Base-by-base conservation (phyloP, 2,888 invertebrate species). In the Biston stratarius region DNA sequence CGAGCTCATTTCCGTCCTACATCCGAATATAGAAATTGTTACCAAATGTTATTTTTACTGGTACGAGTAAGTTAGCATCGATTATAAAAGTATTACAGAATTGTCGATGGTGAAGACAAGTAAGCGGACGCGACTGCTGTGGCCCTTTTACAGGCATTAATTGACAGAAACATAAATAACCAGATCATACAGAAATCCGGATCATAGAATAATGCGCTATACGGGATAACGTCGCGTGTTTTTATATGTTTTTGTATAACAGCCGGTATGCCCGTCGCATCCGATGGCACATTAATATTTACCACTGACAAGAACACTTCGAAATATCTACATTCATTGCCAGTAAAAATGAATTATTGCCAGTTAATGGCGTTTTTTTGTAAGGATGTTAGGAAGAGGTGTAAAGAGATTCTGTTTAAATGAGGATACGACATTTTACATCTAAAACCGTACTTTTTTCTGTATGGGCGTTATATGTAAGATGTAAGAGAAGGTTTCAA, bases 201-300 rank as follows among this genome's bases (percentile, higher is more conserved):
- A 62, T 62, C 44, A 51, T n/a, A 36, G 61, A 40, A 58, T 61
- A 57, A 34, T 33, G 24, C 48, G 57, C 61, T 52, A 58, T 53
- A 62, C 51, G 59, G 53, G 61, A 53, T 67, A 67, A 62, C 58
- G 58, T 66, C 62, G 53, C 58, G 47, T 40, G 53, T 67, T 66
- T 61, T 61, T 61, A 24, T 56, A 47, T 33, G 42, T 67, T 67
- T 67, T 67, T 67, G 38, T 66, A 40, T 14, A 47, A 24, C 42
- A 9, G 14, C 34, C 51, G 53, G 67, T 53, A 67, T 67, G 67
- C 42, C 38, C 58, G 42, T 58, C 67, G 48, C 67, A 59, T 67
- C 67, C 67, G 61, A 62, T 57, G 49, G 61, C 12, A 47, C 67
- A 67, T 67, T 55, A 67, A 67, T 67, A 67, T 67, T 67, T 67